These are phyloP conservation scores for Danaus plexippus DNA, from an alignment of 1,140 invertebrate genomes.

Conservation along the genomic window DNA sequence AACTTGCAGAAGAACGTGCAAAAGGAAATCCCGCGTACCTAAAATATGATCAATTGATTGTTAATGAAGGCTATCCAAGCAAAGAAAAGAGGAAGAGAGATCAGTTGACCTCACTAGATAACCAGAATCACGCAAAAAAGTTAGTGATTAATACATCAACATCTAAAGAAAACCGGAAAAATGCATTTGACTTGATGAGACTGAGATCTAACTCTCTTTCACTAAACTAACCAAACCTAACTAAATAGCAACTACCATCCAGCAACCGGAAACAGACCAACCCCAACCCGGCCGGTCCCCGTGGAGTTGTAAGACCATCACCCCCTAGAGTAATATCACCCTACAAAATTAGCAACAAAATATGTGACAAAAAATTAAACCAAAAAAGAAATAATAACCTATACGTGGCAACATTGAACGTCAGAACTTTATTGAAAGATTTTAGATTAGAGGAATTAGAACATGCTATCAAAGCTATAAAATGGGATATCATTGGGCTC, in stretches of 20 bases:
- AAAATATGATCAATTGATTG: constrained; percentile 51
- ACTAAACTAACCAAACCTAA: too few species aligned
- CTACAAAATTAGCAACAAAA: too few species aligned
- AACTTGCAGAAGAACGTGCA: too few species aligned
- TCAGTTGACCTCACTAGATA: constrained; percentile 21
- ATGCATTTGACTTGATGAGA: constrained; percentile 5
- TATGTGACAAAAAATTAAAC: neutral
- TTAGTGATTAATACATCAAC: too few species aligned
- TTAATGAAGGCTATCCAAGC: constrained; percentile 19
- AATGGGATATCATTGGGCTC: constrained; percentile 21
- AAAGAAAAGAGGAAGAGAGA: constrained; percentile 32
- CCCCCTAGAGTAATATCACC: constrained; percentile 1
- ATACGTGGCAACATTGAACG: constrained; percentile 6
- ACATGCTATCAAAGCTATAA: constrained; percentile 13
- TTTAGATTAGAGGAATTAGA: constrained; percentile 7
- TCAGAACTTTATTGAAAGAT: constrained; percentile 4
- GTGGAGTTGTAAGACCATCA: constrained; percentile 1
- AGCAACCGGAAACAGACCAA: too few species aligned
- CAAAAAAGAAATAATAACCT: constrained; percentile 4
- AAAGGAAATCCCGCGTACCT: too few species aligned
- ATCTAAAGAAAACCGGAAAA: neutral
- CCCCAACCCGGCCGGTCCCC: too few species aligned
- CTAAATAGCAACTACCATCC: too few species aligned
- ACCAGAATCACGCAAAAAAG: too few species aligned
- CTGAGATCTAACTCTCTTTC: neutral